These are phyloP conservation scores for Nycticorax nycticorax DNA, from an alignment of 2,113 vertebrate species.

Conservation along the genomic window DNA sequence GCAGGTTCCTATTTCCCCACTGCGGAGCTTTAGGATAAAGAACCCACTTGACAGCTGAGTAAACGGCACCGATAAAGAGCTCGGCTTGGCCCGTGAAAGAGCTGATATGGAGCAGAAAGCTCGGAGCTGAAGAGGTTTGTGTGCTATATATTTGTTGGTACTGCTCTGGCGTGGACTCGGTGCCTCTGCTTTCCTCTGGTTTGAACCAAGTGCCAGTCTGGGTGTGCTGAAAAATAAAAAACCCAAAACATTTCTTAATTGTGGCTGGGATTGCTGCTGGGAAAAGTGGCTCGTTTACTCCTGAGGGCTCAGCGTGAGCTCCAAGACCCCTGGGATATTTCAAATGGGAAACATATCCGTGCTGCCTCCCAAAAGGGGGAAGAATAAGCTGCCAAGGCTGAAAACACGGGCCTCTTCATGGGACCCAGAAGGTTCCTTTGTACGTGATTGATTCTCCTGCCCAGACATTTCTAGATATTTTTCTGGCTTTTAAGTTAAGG, in stretches of 20 bases:
- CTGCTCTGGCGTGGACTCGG: not conserved
- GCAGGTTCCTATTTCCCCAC: constrained; percentile 10
- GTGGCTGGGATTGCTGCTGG: not conserved
- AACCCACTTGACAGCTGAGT: not conserved
- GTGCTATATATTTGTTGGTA: not conserved
- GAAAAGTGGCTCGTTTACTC: constrained; percentile 22
- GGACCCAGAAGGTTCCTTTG: constrained; percentile 22
- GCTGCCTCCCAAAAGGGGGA: constrained; percentile 13
- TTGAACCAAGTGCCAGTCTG: not conserved
- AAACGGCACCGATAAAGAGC: not conserved
- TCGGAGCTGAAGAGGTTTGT: not conserved
- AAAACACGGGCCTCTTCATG: not conserved
- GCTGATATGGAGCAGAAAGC: not conserved
- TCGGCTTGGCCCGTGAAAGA: not conserved
- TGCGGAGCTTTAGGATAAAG: not conserved
- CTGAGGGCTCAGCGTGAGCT: constrained; percentile 19
- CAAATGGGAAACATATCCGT: constrained; percentile 42
- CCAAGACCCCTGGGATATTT: not conserved
- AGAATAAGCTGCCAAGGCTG: constrained; percentile 30
- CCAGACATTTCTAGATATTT: not conserved
- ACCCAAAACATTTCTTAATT: not conserved
- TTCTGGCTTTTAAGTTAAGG: constrained; percentile 2
- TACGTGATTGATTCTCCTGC: constrained; percentile 22
- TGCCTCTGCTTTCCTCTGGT: not conserved
- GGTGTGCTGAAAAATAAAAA: not conserved